Percentiles rank a stretch among this genome's conserved stretches.
phyloP scores from a whole-genome alignment of 2,113 vertebrate genomes.

The Solenodon paradoxus region DNA sequence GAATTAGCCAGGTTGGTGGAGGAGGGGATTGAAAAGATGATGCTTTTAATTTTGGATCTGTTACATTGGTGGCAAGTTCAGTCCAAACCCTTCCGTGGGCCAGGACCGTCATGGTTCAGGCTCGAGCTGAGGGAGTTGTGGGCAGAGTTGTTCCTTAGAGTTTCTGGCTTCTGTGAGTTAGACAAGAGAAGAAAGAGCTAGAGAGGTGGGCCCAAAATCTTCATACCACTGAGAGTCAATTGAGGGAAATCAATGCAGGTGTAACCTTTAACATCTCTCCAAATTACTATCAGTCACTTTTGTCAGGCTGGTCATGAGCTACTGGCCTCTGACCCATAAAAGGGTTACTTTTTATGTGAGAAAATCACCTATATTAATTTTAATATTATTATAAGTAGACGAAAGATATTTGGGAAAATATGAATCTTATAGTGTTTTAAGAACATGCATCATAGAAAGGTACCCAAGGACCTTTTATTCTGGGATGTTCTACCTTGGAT shows the following conservation, averaged over 20 bases:
- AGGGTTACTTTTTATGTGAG: constrained; percentile 1
- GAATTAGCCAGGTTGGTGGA: not conserved
- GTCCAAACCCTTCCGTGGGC: not conserved
- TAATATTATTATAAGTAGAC: constrained; percentile 52
- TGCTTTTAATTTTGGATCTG: not conserved
- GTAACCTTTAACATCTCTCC: not conserved
- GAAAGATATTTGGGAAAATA: constrained; percentile 48
- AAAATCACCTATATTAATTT: constrained; percentile 33
- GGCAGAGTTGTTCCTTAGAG: not conserved
- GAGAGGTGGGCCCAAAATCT: not conserved
- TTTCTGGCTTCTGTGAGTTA: not conserved
- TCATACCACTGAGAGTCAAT: not conserved
- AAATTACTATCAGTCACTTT: not conserved
- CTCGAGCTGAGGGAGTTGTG: not conserved
- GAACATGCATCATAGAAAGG: not conserved
- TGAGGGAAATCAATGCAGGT: not conserved
- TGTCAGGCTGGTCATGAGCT: not conserved
- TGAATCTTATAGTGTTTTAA: constrained; percentile 34
- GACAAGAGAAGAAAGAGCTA: not conserved
- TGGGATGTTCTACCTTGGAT: constrained; percentile 16
- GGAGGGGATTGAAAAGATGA: not conserved
- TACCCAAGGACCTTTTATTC: constrained; percentile 36
- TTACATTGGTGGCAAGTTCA: not conserved
- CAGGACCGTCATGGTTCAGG: not conserved
- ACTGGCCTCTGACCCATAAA: not conserved